Percentiles rank a stretch among this genome's conserved stretches.
Conservation (phyloP, 2,888 invertebrate species). For the Uropetala carovei region DNA sequence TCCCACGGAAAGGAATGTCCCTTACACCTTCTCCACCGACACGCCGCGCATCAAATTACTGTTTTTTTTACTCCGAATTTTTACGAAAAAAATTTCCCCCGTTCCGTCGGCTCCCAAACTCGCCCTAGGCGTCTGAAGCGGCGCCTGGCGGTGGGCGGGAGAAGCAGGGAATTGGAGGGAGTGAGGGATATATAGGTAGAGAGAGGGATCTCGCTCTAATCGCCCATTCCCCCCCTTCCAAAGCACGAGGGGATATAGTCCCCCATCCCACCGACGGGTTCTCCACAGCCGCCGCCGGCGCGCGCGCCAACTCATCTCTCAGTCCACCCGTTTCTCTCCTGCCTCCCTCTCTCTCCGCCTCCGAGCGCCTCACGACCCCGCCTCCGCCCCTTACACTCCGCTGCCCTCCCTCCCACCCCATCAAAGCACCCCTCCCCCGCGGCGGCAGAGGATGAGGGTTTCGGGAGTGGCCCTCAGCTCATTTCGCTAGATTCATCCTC, state of each 20-base stretch:
- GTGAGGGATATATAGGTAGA: neutral
- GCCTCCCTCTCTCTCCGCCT: too few species aligned
- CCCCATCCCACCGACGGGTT: slow-evolving; percentile 31
- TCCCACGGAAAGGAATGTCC: neutral
- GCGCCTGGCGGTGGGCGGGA: slow-evolving; percentile 40
- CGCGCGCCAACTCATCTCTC: slow-evolving; percentile 45
- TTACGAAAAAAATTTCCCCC: neutral
- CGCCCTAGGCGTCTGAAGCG: slow-evolving; percentile 56
- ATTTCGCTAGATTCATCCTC: slow-evolving; percentile 54
- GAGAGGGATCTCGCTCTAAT: slow-evolving; percentile 2
- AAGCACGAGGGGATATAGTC: slow-evolving; percentile 18
- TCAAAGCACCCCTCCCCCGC: neutral
- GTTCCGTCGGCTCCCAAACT: neutral
- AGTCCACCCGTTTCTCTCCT: too few species aligned
- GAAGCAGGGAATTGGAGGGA: too few species aligned
- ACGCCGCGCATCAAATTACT: too few species aligned
- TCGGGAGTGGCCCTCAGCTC: slow-evolving; percentile 55
- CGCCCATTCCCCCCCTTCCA: slow-evolving; percentile 50
- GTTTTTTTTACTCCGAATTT: neutral
- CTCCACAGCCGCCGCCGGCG: slow-evolving; percentile 13
- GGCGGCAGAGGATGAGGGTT: neutral
- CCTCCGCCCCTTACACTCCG: neutral
- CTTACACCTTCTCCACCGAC: neutral
- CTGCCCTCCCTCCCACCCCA: neutral
- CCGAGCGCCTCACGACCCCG: too few species aligned